Evolutionary conservation across 2,797 vertebrate genomes (phyloP).

Genomic region (Sphaeramia orbicularis): DNA sequence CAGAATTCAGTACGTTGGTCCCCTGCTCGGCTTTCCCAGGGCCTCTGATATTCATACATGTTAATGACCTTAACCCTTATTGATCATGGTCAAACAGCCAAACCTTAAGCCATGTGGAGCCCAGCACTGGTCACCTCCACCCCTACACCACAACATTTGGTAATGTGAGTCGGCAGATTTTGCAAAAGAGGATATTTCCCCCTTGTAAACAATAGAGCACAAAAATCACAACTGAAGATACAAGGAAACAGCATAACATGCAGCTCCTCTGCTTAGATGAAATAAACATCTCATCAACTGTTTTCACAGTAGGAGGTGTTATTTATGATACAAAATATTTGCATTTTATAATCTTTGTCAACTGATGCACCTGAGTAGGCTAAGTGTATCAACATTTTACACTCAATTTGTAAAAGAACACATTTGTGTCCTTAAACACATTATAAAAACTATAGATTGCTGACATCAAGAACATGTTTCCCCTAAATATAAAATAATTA

Average conservation of each 20-base stretch:
- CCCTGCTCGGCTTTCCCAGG: slow-evolving; percentile 76
- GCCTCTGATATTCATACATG: slow-evolving; percentile 82
- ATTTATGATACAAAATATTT: slow-evolving; percentile 16
- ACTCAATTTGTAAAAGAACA: too few relatives aligned
- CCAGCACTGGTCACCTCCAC: slow-evolving; percentile 31
- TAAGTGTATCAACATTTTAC: too few relatives aligned
- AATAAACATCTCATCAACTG: not conserved
- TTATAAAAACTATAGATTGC: not conserved
- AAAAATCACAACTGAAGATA: not conserved
- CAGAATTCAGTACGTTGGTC: slow-evolving; percentile 42
- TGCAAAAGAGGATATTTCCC: slow-evolving; percentile 18
- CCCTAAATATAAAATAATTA: slow-evolving; percentile 21
- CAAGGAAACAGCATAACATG: not conserved
- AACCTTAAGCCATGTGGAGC: slow-evolving; percentile 65
- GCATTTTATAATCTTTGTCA: not conserved
- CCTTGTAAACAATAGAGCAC: slow-evolving; percentile 24
- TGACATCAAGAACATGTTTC: slow-evolving; percentile 6
- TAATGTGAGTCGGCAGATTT: slow-evolving; percentile 61
- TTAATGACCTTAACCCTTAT: slow-evolving; percentile 83
- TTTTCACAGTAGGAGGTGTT: slow-evolving; percentile 8
- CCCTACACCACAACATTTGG: slow-evolving; percentile 56
- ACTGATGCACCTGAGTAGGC: not conserved
- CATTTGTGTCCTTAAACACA: too few relatives aligned
- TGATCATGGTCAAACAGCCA: slow-evolving; percentile 70
- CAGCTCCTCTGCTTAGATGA: not conserved